phyloP scores from a whole-genome alignment of 2,888 invertebrate genomes.

The Arrhopalites spinosus region DNA sequence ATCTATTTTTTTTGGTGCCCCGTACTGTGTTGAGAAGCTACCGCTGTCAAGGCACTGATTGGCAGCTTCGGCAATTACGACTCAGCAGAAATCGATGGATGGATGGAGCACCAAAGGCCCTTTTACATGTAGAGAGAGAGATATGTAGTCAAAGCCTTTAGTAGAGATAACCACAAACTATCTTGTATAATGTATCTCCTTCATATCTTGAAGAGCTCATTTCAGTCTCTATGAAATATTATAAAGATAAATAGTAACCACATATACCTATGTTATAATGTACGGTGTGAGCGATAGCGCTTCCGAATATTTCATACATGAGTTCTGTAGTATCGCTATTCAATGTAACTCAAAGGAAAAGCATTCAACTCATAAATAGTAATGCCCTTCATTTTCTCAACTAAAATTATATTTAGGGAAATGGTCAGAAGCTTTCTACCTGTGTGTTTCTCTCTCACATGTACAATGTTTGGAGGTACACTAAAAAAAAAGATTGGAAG shows the following conservation, averaged over 20 bases:
- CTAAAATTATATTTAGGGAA: not conserved
- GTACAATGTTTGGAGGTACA: too few relatives aligned
- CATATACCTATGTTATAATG: not conserved
- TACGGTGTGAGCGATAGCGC: not conserved
- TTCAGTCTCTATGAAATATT: too few relatives aligned
- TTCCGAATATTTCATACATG: not conserved
- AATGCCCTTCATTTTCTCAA: not conserved
- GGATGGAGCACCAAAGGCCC: slow-evolving; percentile 36
- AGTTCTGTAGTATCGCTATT: not conserved
- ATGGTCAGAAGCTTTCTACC: not conserved
- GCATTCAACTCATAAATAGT: not conserved
- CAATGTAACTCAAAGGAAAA: not conserved
- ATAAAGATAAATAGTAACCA: too few relatives aligned
- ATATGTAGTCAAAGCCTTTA: too few relatives aligned
- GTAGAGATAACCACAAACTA: too few relatives aligned
- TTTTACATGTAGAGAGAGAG: too few relatives aligned
- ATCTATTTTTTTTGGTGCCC: slow-evolving; percentile 43
- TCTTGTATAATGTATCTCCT: too few relatives aligned
- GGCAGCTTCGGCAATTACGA: slow-evolving; percentile 56
- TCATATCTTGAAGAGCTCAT: too few relatives aligned
- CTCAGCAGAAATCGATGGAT: slow-evolving; percentile 53
- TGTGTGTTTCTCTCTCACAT: too few relatives aligned
- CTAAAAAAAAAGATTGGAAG: not conserved
- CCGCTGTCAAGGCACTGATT: slow-evolving; percentile 54
- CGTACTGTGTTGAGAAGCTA: slow-evolving; percentile 51